A percentile compares a stretch with the other conserved stretches of the same genome.
Evolutionary conservation across 2,113 vertebrate species (phyloP).

Genomic region (Colistium nudipinnis): DNA sequence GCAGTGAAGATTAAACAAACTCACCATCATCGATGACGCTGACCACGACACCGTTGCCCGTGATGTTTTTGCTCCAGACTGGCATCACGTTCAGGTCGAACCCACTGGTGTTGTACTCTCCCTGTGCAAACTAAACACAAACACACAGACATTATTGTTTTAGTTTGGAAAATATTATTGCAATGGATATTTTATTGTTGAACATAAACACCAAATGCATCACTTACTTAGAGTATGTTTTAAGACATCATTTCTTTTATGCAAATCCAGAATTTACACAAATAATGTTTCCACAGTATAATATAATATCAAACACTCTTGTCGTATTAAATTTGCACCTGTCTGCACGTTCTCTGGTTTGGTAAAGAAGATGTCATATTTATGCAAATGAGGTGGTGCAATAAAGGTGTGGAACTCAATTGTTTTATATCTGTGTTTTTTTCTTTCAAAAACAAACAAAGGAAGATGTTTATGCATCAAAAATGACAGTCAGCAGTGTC

Average conservation of each 20-base stretch:
- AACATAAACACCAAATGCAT: slow-evolving; percentile 3
- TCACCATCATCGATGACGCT: slow-evolving; percentile 72
- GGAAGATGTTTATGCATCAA: too few species aligned
- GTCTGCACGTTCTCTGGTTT: not conserved
- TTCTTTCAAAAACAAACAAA: too few species aligned
- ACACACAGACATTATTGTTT: slow-evolving; percentile 36
- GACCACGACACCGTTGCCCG: slow-evolving; percentile 62
- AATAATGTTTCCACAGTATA: not conserved
- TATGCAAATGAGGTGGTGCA: not conserved
- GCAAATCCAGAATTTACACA: too few species aligned
- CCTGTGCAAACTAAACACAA: slow-evolving; percentile 56
- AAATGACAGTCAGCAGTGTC: too few species aligned
- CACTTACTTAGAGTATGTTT: too few species aligned
- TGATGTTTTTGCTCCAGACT: slow-evolving; percentile 64
- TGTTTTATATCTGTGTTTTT: too few species aligned
- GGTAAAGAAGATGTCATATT: not conserved
- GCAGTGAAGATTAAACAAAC: slow-evolving; percentile 39
- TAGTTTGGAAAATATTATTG: not conserved
- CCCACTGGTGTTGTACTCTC: slow-evolving; percentile 41
- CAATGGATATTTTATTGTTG: not conserved
- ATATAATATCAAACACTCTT: too few species aligned
- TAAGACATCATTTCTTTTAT: too few species aligned
- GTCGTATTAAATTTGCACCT: not conserved
- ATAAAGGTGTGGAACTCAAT: not conserved
- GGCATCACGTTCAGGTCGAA: slow-evolving; percentile 64